These are phyloP conservation scores for Drosophila ustulata DNA, from an alignment of 2,888 invertebrate species.

Conservation along the genomic window DNA sequence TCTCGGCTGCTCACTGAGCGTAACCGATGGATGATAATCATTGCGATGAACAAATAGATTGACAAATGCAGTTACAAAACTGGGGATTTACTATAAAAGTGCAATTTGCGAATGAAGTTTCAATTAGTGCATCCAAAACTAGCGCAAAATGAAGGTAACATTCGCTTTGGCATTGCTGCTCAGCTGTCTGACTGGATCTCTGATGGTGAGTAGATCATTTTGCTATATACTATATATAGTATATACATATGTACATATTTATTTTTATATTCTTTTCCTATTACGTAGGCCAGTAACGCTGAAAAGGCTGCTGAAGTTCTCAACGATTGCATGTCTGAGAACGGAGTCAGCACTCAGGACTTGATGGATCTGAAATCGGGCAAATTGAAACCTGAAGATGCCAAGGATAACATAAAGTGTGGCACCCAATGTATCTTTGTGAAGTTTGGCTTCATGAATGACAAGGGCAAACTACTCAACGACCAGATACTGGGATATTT, in stretches of 20 bases:
- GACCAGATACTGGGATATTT: constrained; percentile 29
- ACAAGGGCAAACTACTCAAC: constrained; percentile 29
- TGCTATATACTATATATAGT: too few relatives aligned
- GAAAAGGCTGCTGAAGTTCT: not conserved
- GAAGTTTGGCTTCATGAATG: constrained; percentile 53
- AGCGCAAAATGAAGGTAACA: constrained; percentile 52
- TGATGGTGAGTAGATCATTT: constrained; percentile 35
- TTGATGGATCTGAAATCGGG: constrained; percentile 43
- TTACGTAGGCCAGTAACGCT: constrained; percentile 10
- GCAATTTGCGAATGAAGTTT: constrained; percentile 9
- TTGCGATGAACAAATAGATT: constrained; percentile 4
- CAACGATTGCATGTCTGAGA: constrained; percentile 48
- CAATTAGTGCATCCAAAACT: constrained; percentile 34
- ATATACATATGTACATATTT: not conserved
- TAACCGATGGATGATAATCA: constrained; percentile 34
- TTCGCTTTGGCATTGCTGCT: constrained; percentile 46
- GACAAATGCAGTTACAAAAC: constrained; percentile 27
- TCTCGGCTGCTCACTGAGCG: constrained; percentile 31
- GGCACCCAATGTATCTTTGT: constrained; percentile 49
- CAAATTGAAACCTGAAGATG: constrained; percentile 27
- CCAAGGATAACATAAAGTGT: constrained; percentile 62
- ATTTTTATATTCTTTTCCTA: not conserved
- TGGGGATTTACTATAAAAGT: constrained; percentile 38
- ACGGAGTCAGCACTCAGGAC: constrained; percentile 45
- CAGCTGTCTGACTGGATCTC: constrained; percentile 42